Conservation (phyloP, 1,140 invertebrate genomes). For the Zaprionus davidi region DNA sequence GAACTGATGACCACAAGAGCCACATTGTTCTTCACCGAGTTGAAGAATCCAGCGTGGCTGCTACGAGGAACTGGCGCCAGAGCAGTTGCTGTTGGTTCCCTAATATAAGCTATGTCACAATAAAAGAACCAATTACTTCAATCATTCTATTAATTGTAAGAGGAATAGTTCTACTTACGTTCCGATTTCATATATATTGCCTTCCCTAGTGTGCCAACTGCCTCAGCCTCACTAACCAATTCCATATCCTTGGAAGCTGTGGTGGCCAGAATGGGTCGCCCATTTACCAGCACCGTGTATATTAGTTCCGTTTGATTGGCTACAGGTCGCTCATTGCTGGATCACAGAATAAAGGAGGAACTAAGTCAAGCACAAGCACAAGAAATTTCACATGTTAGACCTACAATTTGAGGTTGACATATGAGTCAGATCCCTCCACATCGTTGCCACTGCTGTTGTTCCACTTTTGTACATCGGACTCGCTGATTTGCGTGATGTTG, state of each 20-base stretch:
- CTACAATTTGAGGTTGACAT: slow-evolving; percentile 83
- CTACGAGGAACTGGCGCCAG: slow-evolving; percentile 87
- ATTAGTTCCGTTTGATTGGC: slow-evolving; percentile 86
- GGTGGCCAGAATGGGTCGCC: slow-evolving; percentile 90
- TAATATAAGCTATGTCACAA: slow-evolving; percentile 88
- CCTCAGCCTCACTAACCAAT: slow-evolving; percentile 90
- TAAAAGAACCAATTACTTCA: background rate
- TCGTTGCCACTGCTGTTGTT: slow-evolving; percentile 47
- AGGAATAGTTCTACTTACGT: slow-evolving; percentile 86
- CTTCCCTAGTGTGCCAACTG: slow-evolving; percentile 89
- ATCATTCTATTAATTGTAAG: too few relatives aligned
- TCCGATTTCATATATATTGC: slow-evolving; percentile 92
- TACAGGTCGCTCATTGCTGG: slow-evolving; percentile 70
- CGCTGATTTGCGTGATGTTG: slow-evolving; percentile 83
- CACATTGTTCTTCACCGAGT: slow-evolving; percentile 85
- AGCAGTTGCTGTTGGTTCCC: slow-evolving; percentile 86
- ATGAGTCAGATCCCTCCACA: slow-evolving; percentile 51
- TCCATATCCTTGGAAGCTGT: slow-evolving; percentile 92
- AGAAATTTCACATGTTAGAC: slow-evolving; percentile 8
- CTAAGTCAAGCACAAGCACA: background rate
- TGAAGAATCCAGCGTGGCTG: slow-evolving; percentile 87
- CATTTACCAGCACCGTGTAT: slow-evolving; percentile 91
- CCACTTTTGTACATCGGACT: slow-evolving; percentile 74
- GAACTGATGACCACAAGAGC: slow-evolving; percentile 84
- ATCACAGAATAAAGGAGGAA: background rate